phyloP scores from a whole-genome alignment of 2,797 vertebrate species.

The Typhlichthys eigenmanni region DNA sequence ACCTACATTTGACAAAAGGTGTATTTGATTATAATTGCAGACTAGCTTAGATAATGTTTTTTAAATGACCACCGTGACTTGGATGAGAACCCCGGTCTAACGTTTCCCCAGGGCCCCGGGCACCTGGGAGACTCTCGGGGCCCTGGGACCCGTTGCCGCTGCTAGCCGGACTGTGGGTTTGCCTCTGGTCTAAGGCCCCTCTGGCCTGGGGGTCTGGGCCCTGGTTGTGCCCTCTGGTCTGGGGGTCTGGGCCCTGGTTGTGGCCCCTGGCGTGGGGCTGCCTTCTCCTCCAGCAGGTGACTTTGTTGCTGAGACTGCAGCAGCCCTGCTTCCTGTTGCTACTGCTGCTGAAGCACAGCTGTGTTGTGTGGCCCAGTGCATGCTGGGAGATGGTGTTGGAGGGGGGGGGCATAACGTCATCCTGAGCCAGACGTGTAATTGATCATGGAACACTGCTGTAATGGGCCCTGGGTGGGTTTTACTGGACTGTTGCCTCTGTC shows the following conservation, averaged over 20 bases:
- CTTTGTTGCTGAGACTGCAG: constrained; percentile 39
- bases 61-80: no score
- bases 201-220: no score
- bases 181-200: no score
- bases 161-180: constrained; percentile 44
- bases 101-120: no score
- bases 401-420: constrained; percentile 47
- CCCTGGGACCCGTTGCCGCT: constrained; percentile 76
- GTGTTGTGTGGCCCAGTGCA: constrained; percentile 17
- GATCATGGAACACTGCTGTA: constrained; percentile 51
- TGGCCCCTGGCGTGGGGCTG: constrained; percentile 16
- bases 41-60: no score
- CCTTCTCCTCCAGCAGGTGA: constrained; percentile 64
- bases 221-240: no score
- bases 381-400: constrained; percentile 16
- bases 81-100: no score
- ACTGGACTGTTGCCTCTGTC: constrained; percentile 35
- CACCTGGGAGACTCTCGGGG: constrained; percentile 51
- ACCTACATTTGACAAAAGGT: no score
- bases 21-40: no score
- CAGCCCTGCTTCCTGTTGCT: constrained; percentile 39
- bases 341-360: constrained; percentile 20
- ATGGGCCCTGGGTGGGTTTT: constrained; percentile 50
- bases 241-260: no score
- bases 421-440: constrained; percentile 57